Percentiles rank a stretch among this genome's conserved stretches.
phyloP scores from a whole-genome alignment of 2,888 invertebrate species.

The Hofmannophila pseudospretella region DNA sequence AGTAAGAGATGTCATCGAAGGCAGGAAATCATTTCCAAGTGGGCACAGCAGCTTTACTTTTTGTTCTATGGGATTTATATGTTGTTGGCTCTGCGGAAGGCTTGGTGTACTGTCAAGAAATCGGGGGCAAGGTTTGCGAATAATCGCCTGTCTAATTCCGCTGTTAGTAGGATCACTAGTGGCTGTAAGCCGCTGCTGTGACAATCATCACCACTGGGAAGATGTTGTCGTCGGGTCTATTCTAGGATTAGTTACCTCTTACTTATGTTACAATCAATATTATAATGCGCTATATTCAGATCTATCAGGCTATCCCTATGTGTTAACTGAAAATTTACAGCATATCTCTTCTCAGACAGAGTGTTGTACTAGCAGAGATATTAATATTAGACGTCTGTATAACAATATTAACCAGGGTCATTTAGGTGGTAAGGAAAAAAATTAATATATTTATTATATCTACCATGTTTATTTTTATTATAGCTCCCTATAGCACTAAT shows the following conservation, averaged over 20 bases:
- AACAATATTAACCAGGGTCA: no score
- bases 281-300: slow-evolving; percentile 68
- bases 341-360: slow-evolving; percentile 12
- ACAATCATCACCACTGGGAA: slow-evolving; percentile 94
- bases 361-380: slow-evolving; percentile 18
- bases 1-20: slow-evolving; percentile 79
- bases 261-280: slow-evolving; percentile 83
- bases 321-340: slow-evolving; percentile 12
- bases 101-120: slow-evolving; percentile 79
- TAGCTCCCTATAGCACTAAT: no score
- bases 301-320: slow-evolving; percentile 27
- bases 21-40: slow-evolving; percentile 92
- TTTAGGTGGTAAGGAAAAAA: no score
- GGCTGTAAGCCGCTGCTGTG: slow-evolving; percentile 86
- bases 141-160: slow-evolving; percentile 79
- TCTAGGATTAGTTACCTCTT: slow-evolving; percentile 80
- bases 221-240: slow-evolving; percentile 85
- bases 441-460: no score
- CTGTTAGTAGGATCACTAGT: slow-evolving; percentile 79
- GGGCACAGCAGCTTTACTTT: slow-evolving; percentile 91
- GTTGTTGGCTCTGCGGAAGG: slow-evolving; percentile 84
- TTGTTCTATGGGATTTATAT: slow-evolving; percentile 84
- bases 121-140: slow-evolving; percentile 78
- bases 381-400: no score
- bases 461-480: no score